These are phyloP conservation scores for Merluccius polli DNA, from an alignment of 2,797 vertebrate species.

Conservation along the genomic window DNA sequence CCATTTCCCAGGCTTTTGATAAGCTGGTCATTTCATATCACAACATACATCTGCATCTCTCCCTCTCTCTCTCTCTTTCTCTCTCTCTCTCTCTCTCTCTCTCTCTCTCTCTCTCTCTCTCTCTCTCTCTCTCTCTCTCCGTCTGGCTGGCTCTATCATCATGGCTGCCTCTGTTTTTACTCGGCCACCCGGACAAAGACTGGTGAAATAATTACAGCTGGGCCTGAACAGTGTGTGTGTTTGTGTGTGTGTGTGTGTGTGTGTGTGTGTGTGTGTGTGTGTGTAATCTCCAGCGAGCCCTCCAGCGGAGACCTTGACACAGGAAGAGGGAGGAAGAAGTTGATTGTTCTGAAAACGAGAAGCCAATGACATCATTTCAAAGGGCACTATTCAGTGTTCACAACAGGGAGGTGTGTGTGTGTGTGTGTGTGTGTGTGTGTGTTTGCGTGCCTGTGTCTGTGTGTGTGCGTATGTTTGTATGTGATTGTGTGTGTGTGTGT, in stretches of 20 bases:
- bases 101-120: background rate
- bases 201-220: constrained; percentile 72
- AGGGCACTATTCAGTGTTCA: constrained; percentile 52
- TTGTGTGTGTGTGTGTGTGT: constrained; percentile 63
- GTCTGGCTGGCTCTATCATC: constrained; percentile 51
- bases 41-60: constrained; percentile 52
- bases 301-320: constrained; percentile 59
- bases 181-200: constrained; percentile 68
- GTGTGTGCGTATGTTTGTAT: no score
- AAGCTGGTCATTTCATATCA: constrained; percentile 69
- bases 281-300: constrained; percentile 54
- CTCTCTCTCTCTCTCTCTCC: constrained; percentile 7
- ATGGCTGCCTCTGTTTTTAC: constrained; percentile 66
- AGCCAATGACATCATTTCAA: constrained; percentile 74
- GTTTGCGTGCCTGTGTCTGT: no score
- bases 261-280: constrained; percentile 62
- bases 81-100: background rate
- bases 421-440: constrained; percentile 18
- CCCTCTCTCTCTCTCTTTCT: background rate
- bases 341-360: constrained; percentile 73
- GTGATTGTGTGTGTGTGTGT: constrained; percentile 4
- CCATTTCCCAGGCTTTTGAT: constrained; percentile 65
- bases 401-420: constrained; percentile 38
- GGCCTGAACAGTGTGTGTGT: constrained; percentile 55
- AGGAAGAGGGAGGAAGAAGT: constrained; percentile 75